A percentile compares a stretch with the other conserved stretches of the same genome.
Evolutionary conservation across 2,797 vertebrate species (phyloP).

Genomic region (Pyrocephalus nanus): DNA sequence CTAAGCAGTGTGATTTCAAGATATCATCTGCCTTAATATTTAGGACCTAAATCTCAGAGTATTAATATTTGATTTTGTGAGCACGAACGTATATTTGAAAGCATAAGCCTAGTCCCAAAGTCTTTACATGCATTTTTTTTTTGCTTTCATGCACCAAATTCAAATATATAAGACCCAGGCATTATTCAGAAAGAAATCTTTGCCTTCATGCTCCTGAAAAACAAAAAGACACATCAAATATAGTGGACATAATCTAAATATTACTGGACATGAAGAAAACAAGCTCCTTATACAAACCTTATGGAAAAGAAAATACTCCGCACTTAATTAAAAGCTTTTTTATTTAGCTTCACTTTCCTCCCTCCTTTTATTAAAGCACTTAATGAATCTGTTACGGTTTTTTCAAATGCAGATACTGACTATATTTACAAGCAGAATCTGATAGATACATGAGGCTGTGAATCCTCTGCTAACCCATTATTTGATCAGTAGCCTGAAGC

Average conservation of each 20-base stretch:
- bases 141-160: not conserved
- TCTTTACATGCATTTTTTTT: not conserved
- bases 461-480: constrained; percentile 8
- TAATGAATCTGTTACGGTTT: not conserved
- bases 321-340: not conserved
- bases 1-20: not conserved
- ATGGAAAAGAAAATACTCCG: not conserved
- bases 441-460: not conserved
- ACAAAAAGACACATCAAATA: not conserved
- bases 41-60: not conserved
- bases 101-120: not conserved
- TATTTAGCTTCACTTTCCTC: not conserved
- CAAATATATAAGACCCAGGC: not conserved
- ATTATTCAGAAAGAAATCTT: not conserved
- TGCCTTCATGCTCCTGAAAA: not conserved
- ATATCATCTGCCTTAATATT: not conserved
- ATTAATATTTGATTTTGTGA: constrained; percentile 33
- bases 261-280: not conserved
- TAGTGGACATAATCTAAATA: not conserved
- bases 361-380: not conserved
- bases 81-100: not conserved
- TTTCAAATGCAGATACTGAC: not conserved
- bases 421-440: not conserved
- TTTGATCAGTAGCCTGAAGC: constrained; percentile 13
- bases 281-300: not conserved